Conservation (phyloP, 2,797 vertebrate genomes). For the Phrynocephalus vlangalii region DNA sequence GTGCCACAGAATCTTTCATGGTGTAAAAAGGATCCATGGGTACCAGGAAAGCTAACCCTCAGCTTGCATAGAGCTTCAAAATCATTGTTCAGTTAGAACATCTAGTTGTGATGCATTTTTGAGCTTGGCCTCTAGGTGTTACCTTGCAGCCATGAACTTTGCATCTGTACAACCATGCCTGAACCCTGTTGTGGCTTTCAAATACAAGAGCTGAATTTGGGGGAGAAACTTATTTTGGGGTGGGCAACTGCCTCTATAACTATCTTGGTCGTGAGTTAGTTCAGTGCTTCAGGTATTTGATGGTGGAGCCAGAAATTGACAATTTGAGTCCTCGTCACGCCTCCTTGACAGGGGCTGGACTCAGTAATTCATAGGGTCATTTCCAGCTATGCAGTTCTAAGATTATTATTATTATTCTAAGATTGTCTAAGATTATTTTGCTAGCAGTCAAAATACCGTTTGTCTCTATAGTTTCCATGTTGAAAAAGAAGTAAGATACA, state of each 20-base stretch:
- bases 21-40: neutral
- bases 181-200: neutral
- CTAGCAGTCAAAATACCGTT: slow-evolving; percentile 10
- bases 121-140: neutral
- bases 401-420: too few relatives aligned
- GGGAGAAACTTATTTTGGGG: neutral
- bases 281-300: too few relatives aligned
- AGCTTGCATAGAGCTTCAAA: neutral
- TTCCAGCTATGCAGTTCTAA: too few relatives aligned
- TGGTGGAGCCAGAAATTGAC: too few relatives aligned
- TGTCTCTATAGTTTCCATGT: slow-evolving; percentile 38
- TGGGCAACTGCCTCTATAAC: neutral
- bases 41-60: neutral
- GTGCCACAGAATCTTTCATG: neutral
- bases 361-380: too few relatives aligned
- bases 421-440: neutral
- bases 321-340: too few relatives aligned
- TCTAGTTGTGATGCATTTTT: neutral
- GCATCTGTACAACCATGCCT: neutral
- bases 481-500: slow-evolving; percentile 24
- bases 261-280: too few relatives aligned
- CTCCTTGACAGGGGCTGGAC: too few relatives aligned
- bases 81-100: neutral
- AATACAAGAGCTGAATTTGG: neutral
- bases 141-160: neutral